Evolutionary conservation across 2,113 vertebrate species (phyloP), one percentile per base, ranked within the genome.

Genomic region (Corythaeola cristata): DNA sequence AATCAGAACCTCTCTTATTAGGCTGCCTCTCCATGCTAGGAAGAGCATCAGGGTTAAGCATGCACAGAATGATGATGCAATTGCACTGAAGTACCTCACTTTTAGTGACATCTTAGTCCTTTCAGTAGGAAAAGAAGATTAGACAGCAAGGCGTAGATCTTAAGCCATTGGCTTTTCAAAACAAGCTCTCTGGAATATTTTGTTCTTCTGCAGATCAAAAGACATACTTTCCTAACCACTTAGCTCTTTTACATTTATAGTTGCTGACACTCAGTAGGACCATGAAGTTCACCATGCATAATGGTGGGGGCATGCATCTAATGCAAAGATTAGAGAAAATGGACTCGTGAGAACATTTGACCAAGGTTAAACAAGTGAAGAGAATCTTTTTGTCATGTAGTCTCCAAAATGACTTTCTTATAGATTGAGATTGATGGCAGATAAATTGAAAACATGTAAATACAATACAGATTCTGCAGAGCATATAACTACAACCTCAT

Each of bases 1-100:
- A 13, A 75, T 72, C 60, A 94, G 88, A 88, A 79, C 32, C 78
- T 84, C 35, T 96, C 78, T 88, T 78, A 96, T 84, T 86, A 96
- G 64, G 44, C 49, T 96, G 28, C 66, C 69, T 96, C 39, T 93
- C 85, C 52, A 66, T 2, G 44, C 45, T 63, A 79, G 58, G 11
- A 68, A 64, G 81, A 87, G 27, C 28, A 94, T 92, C 49, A 39
- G 22, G 56, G 64, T 76, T 58, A 95, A 74, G 88, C 24, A 86
- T 9, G 33, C 39, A 76, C 20, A 32, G 82, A 52, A 94, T 13
- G 64, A 45, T 82, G n/a, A 55, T 86, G 24, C 77, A 93, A 71
- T 85, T 77, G 85, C 68, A 66, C 53, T 2, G 0, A 96, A 93
- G 74, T 60, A 83, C 53, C 24, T 83, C 56, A 69, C 18, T 84